These are phyloP conservation scores for Rhagonycha fulva DNA, from an alignment of 2,888 invertebrate genomes.

Conservation along the genomic window DNA sequence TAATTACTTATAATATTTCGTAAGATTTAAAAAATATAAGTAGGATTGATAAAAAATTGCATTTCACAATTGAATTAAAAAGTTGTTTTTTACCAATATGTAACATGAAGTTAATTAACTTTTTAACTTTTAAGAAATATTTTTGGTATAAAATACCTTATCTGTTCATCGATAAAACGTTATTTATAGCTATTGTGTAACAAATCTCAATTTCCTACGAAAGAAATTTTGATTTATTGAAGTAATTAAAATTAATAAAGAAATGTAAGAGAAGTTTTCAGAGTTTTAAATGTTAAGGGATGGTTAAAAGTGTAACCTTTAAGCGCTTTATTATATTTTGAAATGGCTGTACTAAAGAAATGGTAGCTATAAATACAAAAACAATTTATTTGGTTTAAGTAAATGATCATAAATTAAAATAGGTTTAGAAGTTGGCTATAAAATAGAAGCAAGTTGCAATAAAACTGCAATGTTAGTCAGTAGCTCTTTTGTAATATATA, in stretches of 20 bases:
- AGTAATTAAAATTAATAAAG: not conserved
- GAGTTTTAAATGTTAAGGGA: not conserved
- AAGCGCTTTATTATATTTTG: not conserved
- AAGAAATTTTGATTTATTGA: not conserved
- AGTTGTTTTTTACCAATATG: not conserved
- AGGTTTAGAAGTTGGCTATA: constrained; percentile 18
- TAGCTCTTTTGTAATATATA: constrained; percentile 27
- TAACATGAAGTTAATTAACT: not conserved
- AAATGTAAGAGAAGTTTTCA: not conserved
- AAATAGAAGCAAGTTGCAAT: constrained; percentile 21
- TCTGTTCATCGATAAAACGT: not conserved
- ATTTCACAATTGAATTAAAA: not conserved
- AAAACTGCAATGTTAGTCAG: constrained; percentile 26
- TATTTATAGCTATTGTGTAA: constrained; percentile 1
- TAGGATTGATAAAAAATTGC: not conserved
- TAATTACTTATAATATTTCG: not conserved
- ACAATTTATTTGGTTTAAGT: constrained; percentile 13
- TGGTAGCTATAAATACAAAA: constrained; percentile 4
- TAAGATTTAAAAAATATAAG: not conserved
- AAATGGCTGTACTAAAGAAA: not conserved
- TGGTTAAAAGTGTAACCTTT: not conserved
- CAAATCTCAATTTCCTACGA: not conserved
- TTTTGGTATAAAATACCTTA: not conserved
- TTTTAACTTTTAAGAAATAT: not conserved
- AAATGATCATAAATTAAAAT: constrained; percentile 21